Percentiles rank a stretch among this genome's conserved stretches.
Evolutionary conservation across 2,888 invertebrate species (phyloP).

Genomic region (Diaperis boleti): DNA sequence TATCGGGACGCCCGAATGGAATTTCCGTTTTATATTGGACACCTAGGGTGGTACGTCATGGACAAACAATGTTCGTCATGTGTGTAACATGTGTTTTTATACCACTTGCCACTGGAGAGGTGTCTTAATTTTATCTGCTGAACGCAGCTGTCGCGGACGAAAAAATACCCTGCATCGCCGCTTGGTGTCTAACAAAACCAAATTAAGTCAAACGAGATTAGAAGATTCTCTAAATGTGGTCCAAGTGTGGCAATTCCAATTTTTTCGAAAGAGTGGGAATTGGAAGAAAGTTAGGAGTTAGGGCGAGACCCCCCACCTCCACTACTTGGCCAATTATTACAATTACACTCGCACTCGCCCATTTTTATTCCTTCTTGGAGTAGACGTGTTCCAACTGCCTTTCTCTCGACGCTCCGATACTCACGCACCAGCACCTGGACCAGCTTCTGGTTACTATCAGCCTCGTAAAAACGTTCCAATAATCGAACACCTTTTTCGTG

Average conservation of each 20-base stretch:
- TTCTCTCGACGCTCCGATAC: slow-evolving; percentile 44
- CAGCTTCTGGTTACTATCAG: slow-evolving; percentile 44
- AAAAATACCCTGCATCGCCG: no score
- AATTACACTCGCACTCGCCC: slow-evolving; percentile 8
- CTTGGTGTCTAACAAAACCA: no score
- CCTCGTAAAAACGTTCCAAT: slow-evolving; percentile 40
- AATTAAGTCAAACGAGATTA: no score
- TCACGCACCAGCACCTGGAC: slow-evolving; percentile 39
- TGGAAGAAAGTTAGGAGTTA: no score
- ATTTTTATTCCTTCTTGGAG: slow-evolving; percentile 36
- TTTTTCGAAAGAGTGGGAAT: no score
- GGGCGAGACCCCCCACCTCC: no score
- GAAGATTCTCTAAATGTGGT: no score
- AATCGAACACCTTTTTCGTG: slow-evolving; percentile 40
- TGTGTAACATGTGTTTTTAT: slow-evolving; percentile 53
- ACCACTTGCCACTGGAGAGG: slow-evolving; percentile 53
- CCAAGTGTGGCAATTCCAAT: no score
- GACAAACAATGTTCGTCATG: slow-evolving; percentile 44
- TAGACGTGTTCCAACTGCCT: slow-evolving; percentile 49
- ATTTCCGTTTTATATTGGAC: slow-evolving; percentile 50
- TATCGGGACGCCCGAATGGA: no score
- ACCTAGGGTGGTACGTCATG: slow-evolving; percentile 24
- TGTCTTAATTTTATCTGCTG: slow-evolving; percentile 48
- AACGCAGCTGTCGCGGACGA: slow-evolving; percentile 5
- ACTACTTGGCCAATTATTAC: slow-evolving; percentile 10